phyloP scores from a whole-genome alignment of 2,888 invertebrate species.

The Nomada ferruginata region DNA sequence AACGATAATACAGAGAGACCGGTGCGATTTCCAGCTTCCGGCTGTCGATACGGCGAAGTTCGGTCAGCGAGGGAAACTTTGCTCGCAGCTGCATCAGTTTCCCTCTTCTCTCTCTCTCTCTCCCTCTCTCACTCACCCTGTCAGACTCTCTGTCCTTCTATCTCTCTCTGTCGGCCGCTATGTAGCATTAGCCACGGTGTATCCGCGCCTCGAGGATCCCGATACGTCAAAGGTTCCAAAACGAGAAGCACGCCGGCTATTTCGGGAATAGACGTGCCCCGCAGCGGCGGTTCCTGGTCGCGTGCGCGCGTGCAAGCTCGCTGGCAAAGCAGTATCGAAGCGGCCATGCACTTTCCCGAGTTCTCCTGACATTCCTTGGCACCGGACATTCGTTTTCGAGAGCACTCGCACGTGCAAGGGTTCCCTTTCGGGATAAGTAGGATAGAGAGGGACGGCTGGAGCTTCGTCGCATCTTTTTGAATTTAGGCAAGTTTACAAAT shows the following conservation, averaged over 20 bases:
- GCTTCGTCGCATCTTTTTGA: neutral
- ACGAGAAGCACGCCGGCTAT: slow-evolving; percentile 61
- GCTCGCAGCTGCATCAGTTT: slow-evolving; percentile 61
- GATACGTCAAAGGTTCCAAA: slow-evolving; percentile 72
- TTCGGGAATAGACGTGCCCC: slow-evolving; percentile 63
- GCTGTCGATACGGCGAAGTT: slow-evolving; percentile 57
- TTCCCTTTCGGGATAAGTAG: neutral
- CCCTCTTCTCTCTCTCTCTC: slow-evolving; percentile 5
- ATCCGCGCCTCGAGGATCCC: slow-evolving; percentile 63
- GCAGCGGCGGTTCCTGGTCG: slow-evolving; percentile 7
- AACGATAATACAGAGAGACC: slow-evolving; percentile 38
- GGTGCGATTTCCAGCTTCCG: slow-evolving; percentile 47
- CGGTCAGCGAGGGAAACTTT: slow-evolving; percentile 60
- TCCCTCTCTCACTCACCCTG: too few relatives aligned
- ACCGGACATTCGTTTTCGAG: slow-evolving; percentile 12
- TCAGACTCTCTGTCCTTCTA: neutral
- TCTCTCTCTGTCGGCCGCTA: neutral
- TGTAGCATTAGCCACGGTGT: slow-evolving; percentile 30
- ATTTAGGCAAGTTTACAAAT: neutral
- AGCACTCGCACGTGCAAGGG: slow-evolving; percentile 13
- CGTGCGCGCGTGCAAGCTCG: slow-evolving; percentile 7
- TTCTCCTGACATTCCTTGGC: slow-evolving; percentile 58
- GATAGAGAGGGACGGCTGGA: neutral
- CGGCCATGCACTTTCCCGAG: slow-evolving; percentile 36
- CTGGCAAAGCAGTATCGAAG: slow-evolving; percentile 1